Conservation (phyloP, 2,888 invertebrate species). For the Drosophila paucipuncta region DNA sequence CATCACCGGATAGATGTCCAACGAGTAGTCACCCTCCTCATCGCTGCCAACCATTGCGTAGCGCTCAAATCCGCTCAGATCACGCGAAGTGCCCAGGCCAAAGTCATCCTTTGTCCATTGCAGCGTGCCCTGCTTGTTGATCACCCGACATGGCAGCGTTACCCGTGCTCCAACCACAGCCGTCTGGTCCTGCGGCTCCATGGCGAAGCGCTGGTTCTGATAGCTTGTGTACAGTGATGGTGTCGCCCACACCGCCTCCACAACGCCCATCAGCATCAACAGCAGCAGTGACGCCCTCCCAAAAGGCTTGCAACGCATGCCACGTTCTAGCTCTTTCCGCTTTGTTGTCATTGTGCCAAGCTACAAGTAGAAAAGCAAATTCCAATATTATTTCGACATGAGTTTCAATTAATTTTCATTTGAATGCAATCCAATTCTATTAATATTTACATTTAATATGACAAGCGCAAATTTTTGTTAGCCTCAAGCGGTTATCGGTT, state of each 20-base stretch:
- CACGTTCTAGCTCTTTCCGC: constrained; percentile 28
- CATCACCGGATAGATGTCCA: constrained; percentile 95
- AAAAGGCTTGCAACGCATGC: neutral
- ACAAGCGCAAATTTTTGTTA: neutral
- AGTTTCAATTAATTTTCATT: constrained; percentile 2
- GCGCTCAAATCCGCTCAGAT: constrained; percentile 95
- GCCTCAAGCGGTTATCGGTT: neutral
- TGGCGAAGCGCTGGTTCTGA: constrained; percentile 92
- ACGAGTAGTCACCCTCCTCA: constrained; percentile 95
- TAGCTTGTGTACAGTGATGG: constrained; percentile 77
- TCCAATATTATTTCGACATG: neutral
- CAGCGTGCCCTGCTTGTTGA: constrained; percentile 94
- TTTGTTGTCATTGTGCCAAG: constrained; percentile 38
- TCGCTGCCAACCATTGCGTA: constrained; percentile 98
- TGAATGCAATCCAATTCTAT: neutral
- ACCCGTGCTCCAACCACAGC: constrained; percentile 95
- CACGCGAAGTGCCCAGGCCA: constrained; percentile 95
- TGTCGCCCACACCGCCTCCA: constrained; percentile 43
- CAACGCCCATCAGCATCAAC: constrained; percentile 10
- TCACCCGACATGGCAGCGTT: constrained; percentile 95
- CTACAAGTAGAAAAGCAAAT: constrained; percentile 9
- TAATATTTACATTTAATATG: neutral
- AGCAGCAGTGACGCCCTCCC: neutral
- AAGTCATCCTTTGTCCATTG: constrained; percentile 99
- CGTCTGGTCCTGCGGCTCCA: constrained; percentile 96